Evolutionary conservation across 2,113 vertebrate species (phyloP).

Genomic region (Calyptommatus sinebrachiatus): DNA sequence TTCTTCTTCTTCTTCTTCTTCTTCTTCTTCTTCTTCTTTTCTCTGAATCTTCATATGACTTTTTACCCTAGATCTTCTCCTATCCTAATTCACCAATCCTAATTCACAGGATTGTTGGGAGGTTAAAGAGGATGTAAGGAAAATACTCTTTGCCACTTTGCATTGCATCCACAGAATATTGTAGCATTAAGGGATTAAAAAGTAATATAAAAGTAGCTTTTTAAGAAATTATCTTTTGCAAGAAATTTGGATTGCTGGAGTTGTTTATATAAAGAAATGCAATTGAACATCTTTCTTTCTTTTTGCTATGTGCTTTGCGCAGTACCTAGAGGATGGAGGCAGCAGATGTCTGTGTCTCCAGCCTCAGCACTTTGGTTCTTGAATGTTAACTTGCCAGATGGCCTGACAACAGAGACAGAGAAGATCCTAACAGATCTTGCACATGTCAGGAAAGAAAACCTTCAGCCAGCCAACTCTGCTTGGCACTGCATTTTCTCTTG

Average conservation of each 20-base stretch:
- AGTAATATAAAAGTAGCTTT: no score
- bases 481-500: background rate
- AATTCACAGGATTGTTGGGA: no score
- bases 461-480: background rate
- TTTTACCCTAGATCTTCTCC: no score
- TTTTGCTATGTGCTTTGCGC: conserved; percentile 1
- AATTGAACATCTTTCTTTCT: conserved; percentile 23
- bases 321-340: conserved; percentile 10
- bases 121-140: no score
- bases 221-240: background rate
- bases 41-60: no score
- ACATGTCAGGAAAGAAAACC: background rate
- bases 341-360: conserved; percentile 7
- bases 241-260: background rate
- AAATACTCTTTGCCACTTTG: no score
- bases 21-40: no score
- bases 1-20: no score
- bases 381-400: conserved; percentile 12
- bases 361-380: background rate
- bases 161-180: no score
- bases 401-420: background rate
- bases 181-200: no score
- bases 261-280: background rate
- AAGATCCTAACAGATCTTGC: background rate
- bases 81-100: no score